Base-by-base conservation (phyloP, 2,113 vertebrate genomes). In the Caracal caracal region DNA sequence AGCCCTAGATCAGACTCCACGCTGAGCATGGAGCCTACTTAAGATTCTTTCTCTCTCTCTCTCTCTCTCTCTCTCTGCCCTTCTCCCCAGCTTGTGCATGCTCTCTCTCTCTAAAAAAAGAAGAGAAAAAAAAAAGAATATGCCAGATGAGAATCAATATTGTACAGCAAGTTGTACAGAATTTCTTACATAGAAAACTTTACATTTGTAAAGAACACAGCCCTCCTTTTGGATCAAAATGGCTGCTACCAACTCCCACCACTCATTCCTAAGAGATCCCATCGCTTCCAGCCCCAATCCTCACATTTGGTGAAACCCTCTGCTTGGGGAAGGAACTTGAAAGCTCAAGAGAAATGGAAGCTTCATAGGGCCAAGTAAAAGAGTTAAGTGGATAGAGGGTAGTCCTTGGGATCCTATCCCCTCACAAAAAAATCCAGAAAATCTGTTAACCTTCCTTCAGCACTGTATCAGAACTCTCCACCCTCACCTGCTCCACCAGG, bases 151-250 rank as follows among this genome's bases (percentile, higher is more conserved):
- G 20, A 59, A 59, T 56, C 56, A 56, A 22, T 59, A 59, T 22
- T 59, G 56, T 59, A 59, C 56, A 59, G 56, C 56, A 59, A 59
- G 20, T 9, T 22, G 56, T 22, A 22, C 56, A 59, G 56, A 59
- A 59, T 59, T 59, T 59, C 22, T 59, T 59, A 59, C 53, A 56
- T 59, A 59, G 56, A 59, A 59, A 59, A 59, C 20, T 59, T 59
- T 59, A 59, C 56, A 59, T 59, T 20, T 22, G 20, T 59, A 59
- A 59, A 10, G 87, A 88, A 89, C 76, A 91, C 22, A 86, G 61
- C 40, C 84, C 43, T 94, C 66, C 26, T 90, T 96, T 63, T 80
- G 24, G 92, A 73, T 43, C 43, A 66, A 83, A 96, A 79, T 92
- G 82, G 56, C 61, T 91, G 56, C 56, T 73, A 0, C 33, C 56